A percentile compares a stretch with the other conserved stretches of the same genome.
Conservation (phyloP, 2,113 vertebrate genomes). For the Aegotheles bennettii region DNA sequence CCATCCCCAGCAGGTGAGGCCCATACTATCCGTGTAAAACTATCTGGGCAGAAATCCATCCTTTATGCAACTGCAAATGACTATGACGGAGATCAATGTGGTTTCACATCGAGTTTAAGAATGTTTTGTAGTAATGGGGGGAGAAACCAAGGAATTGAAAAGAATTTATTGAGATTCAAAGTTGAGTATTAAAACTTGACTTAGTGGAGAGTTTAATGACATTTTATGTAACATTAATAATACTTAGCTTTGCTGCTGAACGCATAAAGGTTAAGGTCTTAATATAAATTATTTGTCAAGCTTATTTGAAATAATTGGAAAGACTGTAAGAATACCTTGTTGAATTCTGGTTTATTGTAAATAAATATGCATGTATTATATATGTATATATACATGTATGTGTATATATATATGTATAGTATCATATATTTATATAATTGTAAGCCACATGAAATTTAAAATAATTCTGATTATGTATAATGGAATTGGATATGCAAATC, state of each 20-base stretch:
- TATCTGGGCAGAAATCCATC: background rate
- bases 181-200: background rate
- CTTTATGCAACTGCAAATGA: background rate
- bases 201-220: background rate
- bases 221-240: background rate
- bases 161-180: background rate
- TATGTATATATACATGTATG: background rate
- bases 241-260: background rate
- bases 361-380: background rate
- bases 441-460: background rate
- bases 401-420: background rate
- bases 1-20: background rate
- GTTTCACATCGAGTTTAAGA: background rate
- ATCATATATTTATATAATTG: background rate
- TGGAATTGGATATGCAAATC: background rate
- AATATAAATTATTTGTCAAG: background rate
- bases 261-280: background rate
- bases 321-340: background rate
- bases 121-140: background rate
- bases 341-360: background rate
- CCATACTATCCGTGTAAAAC: background rate
- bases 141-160: background rate
- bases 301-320: background rate
- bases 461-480: background rate
- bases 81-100: background rate